phyloP scores from a whole-genome alignment of 2,113 vertebrate genomes.

The Amblyornis subalaris region DNA sequence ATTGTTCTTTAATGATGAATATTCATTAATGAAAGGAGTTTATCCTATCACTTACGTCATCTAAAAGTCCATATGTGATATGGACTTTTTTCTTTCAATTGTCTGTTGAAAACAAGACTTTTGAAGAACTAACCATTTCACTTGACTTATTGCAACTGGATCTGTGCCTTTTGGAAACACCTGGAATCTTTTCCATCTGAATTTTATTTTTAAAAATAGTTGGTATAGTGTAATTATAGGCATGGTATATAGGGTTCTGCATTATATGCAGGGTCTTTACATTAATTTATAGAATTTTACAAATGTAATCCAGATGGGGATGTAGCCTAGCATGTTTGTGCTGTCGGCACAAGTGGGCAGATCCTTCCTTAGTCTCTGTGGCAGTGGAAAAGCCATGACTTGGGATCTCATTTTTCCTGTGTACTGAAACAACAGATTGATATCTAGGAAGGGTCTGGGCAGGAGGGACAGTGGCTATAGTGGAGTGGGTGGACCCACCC shows the following conservation, averaged over 20 bases:
- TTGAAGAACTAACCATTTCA: not conserved
- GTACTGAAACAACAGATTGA: not conserved
- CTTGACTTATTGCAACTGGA: not conserved
- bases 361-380: accelerated
- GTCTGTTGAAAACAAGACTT: not conserved
- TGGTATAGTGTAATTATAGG: not conserved
- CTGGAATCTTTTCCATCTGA: not conserved
- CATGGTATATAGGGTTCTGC: not conserved
- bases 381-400: accelerated
- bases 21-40: not conserved
- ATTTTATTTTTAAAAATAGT: not conserved
- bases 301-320: not conserved
- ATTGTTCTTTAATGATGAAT: not conserved
- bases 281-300: not conserved
- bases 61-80: not conserved
- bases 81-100: not conserved
- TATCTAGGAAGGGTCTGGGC: not conserved
- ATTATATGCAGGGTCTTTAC: not conserved
- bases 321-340: not conserved
- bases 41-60: not conserved
- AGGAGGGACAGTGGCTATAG: not conserved
- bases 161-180: not conserved
- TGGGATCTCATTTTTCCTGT: not conserved
- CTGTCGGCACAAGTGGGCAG: not conserved
- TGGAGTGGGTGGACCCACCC: accelerated